Evolutionary conservation across 2,797 vertebrate genomes (phyloP).

Genomic region (Sebastes vulpes): DNA sequence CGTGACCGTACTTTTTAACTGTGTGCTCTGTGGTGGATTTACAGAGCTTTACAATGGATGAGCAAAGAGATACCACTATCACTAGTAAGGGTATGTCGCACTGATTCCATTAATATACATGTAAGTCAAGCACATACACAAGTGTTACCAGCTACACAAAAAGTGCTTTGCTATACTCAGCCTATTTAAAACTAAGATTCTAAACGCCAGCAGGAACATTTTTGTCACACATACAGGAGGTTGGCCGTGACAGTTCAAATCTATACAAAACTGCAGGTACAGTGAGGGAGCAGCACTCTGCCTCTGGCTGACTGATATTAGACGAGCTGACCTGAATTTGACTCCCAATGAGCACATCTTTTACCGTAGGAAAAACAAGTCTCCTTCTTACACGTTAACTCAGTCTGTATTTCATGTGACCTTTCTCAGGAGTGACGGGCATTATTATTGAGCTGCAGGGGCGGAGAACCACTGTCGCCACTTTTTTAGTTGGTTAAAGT

Average conservation of each 20-base stretch:
- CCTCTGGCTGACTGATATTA: neutral
- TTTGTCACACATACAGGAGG: neutral
- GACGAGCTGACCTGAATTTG: neutral
- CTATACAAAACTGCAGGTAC: neutral
- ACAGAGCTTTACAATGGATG: neutral
- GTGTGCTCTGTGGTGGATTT: neutral
- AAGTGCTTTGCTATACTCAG: neutral
- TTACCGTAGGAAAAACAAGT: neutral
- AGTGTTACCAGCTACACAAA: neutral
- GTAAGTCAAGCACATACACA: neutral
- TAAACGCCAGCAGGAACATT: neutral
- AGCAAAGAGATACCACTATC: neutral
- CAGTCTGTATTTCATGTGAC: neutral
- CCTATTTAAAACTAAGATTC: neutral
- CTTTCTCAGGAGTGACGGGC: neutral
- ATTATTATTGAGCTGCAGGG: slow-evolving; percentile 12
- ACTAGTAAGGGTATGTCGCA: too few relatives aligned
- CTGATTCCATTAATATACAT: neutral
- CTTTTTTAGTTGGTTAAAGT: slow-evolving; percentile 3
- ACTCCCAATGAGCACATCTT: neutral
- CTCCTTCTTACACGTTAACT: neutral
- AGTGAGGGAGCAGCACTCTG: neutral
- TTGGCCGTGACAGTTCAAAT: neutral
- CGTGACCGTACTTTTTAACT: neutral
- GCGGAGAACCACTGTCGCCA: neutral